phyloP scores from a whole-genome alignment of 2,113 vertebrate species.

The Typhlomys cinereus region DNA sequence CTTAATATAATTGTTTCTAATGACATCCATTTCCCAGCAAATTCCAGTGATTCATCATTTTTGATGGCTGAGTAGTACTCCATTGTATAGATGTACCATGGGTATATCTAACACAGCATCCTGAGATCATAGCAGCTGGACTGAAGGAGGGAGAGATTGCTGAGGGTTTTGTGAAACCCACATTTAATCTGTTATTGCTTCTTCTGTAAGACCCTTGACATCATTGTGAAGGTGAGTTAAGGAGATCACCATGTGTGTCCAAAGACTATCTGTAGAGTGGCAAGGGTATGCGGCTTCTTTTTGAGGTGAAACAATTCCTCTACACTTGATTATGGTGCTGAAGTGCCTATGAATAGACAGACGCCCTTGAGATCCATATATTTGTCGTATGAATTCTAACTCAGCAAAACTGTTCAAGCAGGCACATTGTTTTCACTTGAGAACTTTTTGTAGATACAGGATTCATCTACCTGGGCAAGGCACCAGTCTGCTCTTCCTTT shows the following conservation, averaged over 20 bases:
- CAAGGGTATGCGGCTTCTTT: not conserved
- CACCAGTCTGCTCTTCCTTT: not conserved
- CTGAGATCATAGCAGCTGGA: not conserved
- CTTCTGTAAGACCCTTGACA: not conserved
- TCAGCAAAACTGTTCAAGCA: not conserved
- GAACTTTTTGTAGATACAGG: fast-evolving
- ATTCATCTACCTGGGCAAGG: not conserved
- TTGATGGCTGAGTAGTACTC: too few species aligned
- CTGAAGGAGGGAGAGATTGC: not conserved
- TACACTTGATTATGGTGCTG: not conserved
- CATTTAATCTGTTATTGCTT: not conserved
- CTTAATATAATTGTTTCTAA: too few species aligned
- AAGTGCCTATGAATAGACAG: too few species aligned
- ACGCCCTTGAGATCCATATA: not conserved
- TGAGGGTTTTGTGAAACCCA: not conserved
- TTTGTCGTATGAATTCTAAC: not conserved
- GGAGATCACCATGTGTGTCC: not conserved
- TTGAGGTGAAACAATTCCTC: not conserved
- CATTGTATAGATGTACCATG: too few species aligned
- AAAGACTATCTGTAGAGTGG: fast-evolving
- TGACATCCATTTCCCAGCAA: too few species aligned
- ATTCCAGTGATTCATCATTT: too few species aligned
- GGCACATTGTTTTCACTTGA: not conserved
- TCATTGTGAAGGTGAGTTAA: not conserved
- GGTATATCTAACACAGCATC: too few species aligned